These are phyloP conservation scores for Adrianichthys oophorus DNA, from an alignment of 2,797 vertebrate genomes.

Conservation along the genomic window DNA sequence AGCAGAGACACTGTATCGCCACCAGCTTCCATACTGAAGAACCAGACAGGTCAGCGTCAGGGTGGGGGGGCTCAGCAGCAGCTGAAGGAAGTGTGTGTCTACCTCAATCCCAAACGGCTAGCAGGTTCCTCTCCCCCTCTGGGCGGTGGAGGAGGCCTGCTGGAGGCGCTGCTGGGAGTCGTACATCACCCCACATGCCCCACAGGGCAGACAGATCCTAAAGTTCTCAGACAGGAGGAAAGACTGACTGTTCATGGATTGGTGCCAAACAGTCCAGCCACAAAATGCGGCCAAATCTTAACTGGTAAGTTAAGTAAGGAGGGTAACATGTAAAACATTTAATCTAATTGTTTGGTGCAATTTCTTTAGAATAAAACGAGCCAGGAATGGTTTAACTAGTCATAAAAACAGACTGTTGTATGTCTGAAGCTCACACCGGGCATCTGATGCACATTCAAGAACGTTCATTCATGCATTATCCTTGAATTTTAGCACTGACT, in stretches of 20 bases:
- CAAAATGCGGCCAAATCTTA: constrained; percentile 86
- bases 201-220: constrained; percentile 56
- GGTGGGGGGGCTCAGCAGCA: constrained; percentile 77
- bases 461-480: too few relatives aligned
- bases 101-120: constrained; percentile 90
- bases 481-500: too few relatives aligned
- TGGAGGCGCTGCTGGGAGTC: constrained; percentile 90
- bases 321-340: too few relatives aligned
- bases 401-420: too few relatives aligned
- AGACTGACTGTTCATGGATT: constrained; percentile 88
- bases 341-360: too few relatives aligned
- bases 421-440: too few relatives aligned
- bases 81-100: constrained; percentile 88
- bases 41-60: constrained; percentile 75
- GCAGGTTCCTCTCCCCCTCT: constrained; percentile 54
- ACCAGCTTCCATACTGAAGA: constrained; percentile 91
- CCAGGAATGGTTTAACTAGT: too few relatives aligned
- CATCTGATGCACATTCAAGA: too few relatives aligned
- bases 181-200: constrained; percentile 83
- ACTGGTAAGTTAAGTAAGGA: constrained; percentile 82
- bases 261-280: constrained; percentile 85
- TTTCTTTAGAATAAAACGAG: too few relatives aligned
- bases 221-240: constrained; percentile 64
- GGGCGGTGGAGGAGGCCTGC: constrained; percentile 73
- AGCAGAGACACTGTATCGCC: constrained; percentile 49